phyloP scores from a whole-genome alignment of 2,797 vertebrate species.

The Hemitrygon akajei region DNA sequence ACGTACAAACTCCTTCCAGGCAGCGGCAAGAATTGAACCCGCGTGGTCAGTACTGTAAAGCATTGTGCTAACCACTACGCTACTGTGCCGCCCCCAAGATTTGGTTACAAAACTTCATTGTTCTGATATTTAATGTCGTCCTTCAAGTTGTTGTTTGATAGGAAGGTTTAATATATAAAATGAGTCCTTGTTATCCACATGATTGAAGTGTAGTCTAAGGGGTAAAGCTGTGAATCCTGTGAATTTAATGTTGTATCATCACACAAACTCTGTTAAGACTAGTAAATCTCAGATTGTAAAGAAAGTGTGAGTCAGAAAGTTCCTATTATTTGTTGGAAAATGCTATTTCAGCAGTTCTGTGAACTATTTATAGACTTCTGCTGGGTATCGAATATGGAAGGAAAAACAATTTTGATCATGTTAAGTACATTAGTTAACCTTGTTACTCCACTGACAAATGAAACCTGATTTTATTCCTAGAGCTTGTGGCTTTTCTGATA shows the following conservation, averaged over 20 bases:
- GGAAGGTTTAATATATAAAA: neutral
- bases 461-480: neutral
- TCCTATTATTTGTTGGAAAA: constrained; percentile 21
- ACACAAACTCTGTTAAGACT: neutral
- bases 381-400: constrained; percentile 18
- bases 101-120: neutral
- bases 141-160: neutral
- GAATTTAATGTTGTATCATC: constrained; percentile 16
- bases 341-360: constrained; percentile 24
- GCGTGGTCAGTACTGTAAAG: too few relatives aligned
- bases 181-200: neutral
- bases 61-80: too few relatives aligned
- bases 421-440: neutral
- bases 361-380: constrained; percentile 25
- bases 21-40: too few relatives aligned
- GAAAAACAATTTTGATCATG: constrained; percentile 19
- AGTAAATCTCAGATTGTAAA: constrained; percentile 10
- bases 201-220: neutral
- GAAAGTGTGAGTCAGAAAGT: constrained; percentile 23
- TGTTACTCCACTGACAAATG: neutral
- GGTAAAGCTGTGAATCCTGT: neutral
- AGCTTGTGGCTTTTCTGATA: neutral
- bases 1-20: too few relatives aligned
- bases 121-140: neutral
- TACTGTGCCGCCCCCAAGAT: too few relatives aligned